Evolutionary conservation across 2,888 invertebrate species (phyloP).

Genomic region (Tetrapedia diversipes): DNA sequence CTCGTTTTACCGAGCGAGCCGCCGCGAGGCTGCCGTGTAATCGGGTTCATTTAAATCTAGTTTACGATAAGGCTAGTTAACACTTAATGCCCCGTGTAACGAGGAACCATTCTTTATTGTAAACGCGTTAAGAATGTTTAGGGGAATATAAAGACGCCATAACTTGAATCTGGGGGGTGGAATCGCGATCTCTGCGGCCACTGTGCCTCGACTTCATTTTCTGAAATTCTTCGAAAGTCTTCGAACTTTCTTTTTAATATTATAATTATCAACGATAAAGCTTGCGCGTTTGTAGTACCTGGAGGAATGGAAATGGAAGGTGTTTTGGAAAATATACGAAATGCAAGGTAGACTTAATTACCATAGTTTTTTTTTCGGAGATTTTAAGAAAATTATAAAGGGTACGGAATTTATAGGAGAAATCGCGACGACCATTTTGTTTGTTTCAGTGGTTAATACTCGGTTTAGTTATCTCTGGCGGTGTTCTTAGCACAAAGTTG

Average conservation of each 20-base stretch:
- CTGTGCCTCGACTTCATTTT: not conserved
- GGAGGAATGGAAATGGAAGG: too few species aligned
- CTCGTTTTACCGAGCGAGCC: constrained; percentile 39
- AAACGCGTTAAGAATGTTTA: constrained; percentile 41
- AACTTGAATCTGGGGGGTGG: constrained; percentile 5
- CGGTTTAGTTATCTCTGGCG: constrained; percentile 1
- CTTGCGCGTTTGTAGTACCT: too few species aligned
- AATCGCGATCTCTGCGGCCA: not conserved
- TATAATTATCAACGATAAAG: too few species aligned
- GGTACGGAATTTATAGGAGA: too few species aligned
- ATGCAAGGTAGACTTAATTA: too few species aligned
- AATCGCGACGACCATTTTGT: too few species aligned
- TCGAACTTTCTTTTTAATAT: too few species aligned
- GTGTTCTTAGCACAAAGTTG: not conserved
- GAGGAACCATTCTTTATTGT: constrained; percentile 44
- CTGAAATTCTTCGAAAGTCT: too few species aligned
- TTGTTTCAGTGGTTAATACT: too few species aligned
- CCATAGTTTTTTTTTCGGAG: too few species aligned
- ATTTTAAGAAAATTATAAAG: too few species aligned
- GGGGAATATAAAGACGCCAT: constrained; percentile 2
- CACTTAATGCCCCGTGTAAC: constrained; percentile 49
- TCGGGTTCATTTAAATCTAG: constrained; percentile 64
- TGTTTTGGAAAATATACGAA: too few species aligned
- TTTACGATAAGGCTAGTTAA: constrained; percentile 53
- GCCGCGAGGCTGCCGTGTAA: constrained; percentile 46